Evolutionary conservation across 2,113 vertebrate species (phyloP).

Genomic region (Kryptolebias marmoratus): DNA sequence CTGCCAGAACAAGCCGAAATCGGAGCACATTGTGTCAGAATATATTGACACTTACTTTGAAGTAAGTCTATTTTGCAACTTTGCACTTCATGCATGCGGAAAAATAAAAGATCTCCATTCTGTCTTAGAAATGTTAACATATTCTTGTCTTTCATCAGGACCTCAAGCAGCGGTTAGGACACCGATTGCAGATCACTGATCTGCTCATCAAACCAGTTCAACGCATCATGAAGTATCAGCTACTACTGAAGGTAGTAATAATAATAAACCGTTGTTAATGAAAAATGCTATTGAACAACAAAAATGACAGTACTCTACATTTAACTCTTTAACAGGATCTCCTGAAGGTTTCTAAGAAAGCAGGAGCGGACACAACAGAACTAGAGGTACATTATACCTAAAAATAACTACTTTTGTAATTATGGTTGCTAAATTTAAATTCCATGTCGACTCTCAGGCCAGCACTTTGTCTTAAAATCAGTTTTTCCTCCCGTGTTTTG

Average conservation of each 20-base stretch:
- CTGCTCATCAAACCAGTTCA: conserved; percentile 97
- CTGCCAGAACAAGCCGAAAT: conserved; percentile 99
- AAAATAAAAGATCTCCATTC: background rate
- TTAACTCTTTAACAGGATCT: conserved; percentile 85
- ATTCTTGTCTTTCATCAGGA: conserved; percentile 79
- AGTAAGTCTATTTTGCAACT: conserved; percentile 78
- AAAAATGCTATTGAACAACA: background rate
- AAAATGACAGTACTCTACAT: background rate
- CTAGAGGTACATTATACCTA: conserved; percentile 85
- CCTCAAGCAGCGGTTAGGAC: conserved; percentile 93
- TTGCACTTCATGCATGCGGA: background rate
- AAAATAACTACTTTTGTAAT: background rate
- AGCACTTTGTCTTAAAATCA: background rate
- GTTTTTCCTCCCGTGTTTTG: background rate
- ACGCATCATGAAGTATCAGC: conserved; percentile 98
- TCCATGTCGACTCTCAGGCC: background rate
- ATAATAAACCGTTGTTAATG: background rate
- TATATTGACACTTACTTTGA: conserved; percentile 99
- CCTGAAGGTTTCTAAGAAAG: conserved; percentile 94
- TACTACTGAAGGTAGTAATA: conserved; percentile 90
- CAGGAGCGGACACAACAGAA: conserved; percentile 89
- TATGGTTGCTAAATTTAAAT: background rate
- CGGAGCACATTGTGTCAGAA: conserved; percentile 98
- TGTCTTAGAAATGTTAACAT: background rate
- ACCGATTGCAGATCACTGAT: conserved; percentile 95